phyloP scores from a whole-genome alignment of 2,797 vertebrate species.

The Galago senegalensis region DNA sequence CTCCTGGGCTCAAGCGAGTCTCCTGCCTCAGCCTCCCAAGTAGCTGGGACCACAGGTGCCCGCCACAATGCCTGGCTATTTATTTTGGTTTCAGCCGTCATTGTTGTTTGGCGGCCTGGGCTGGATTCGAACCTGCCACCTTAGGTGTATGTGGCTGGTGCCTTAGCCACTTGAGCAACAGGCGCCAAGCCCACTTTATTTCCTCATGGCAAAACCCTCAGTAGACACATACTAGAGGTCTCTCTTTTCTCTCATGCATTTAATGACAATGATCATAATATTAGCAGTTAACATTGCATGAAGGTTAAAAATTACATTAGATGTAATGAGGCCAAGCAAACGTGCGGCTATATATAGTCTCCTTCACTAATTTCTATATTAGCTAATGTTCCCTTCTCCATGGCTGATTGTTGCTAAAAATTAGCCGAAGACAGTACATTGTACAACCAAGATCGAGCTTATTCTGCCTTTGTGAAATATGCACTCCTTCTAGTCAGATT shows the following conservation, averaged over 20 bases:
- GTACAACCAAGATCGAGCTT: not conserved
- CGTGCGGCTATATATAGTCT: not conserved
- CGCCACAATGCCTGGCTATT: no score
- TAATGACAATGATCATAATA: conserved; percentile 15
- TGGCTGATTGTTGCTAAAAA: not conserved
- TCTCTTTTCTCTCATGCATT: not conserved
- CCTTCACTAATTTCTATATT: conserved; percentile 21
- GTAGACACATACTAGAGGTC: not conserved
- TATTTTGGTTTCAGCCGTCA: no score
- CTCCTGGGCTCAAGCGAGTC: no score
- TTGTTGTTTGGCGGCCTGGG: no score
- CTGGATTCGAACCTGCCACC: no score
- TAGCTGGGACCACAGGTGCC: no score
- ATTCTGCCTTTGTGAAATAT: conserved; percentile 24
- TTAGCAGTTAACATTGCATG: not conserved
- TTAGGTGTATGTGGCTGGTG: no score
- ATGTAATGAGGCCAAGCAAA: conserved; percentile 35
- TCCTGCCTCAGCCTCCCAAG: no score
- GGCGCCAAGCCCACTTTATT: not conserved
- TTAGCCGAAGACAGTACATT: not conserved
- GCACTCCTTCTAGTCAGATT: not conserved
- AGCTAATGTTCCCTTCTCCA: not conserved
- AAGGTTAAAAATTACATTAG: conserved; percentile 50
- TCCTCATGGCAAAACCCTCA: not conserved
- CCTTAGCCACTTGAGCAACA: no score